Evolutionary conservation across 2,113 vertebrate species (phyloP).

Genomic region (Pelusios castaneus): DNA sequence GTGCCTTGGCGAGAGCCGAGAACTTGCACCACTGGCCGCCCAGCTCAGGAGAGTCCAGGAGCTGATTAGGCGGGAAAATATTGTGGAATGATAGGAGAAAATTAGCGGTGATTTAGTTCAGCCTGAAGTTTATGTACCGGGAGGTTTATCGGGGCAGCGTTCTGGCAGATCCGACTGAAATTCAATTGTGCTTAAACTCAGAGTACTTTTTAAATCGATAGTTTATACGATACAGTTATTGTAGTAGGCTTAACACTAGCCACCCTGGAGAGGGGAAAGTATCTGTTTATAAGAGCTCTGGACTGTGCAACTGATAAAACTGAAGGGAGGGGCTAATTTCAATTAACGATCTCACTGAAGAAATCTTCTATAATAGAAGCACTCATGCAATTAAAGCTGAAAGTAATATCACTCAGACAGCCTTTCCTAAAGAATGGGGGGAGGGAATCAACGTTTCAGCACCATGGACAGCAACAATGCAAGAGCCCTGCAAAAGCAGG

Average conservation of each 20-base stretch:
- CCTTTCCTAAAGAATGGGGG: neutral
- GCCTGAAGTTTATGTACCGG: neutral
- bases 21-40: neutral
- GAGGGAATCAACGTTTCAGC: neutral
- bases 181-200: neutral
- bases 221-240: neutral
- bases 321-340: conserved; percentile 42
- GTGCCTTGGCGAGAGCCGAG: neutral
- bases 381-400: neutral
- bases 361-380: neutral
- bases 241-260: neutral
- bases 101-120: neutral
- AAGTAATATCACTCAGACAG: neutral
- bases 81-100: neutral
- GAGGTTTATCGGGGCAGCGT: neutral
- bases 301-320: neutral
- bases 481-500: accelerated
- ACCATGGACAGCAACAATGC: neutral
- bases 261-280: neutral
- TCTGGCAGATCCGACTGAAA: neutral
- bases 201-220: neutral
- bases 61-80: conserved; percentile 1
- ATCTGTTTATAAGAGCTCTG: neutral
- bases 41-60: neutral
- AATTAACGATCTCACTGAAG: neutral